Evolutionary conservation across 1,140 invertebrate species (phyloP), one percentile per base, ranked within the genome.

Genomic region (Apis laboriosa): DNA sequence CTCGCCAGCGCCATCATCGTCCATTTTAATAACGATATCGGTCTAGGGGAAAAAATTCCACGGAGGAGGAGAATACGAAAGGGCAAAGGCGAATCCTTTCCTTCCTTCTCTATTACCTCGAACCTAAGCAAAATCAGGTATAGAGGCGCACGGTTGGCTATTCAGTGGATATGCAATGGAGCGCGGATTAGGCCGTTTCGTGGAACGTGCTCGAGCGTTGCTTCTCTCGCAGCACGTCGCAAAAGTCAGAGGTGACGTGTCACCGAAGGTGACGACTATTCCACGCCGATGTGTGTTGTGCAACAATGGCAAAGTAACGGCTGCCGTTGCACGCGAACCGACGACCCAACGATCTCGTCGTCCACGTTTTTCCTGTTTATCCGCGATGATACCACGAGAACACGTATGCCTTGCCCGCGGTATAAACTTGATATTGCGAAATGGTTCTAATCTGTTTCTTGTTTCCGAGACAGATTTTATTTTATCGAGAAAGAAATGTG

Each of bases 201-300:
- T 77, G 86, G 73, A 80, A 77, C 85, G 73, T 75, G 74, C 60
- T 1, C 34, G 17, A 34, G 43, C 77, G 78, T 64, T 43, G 85
- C 83, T 73, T 70, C 67, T 70, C 67, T n/a, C 13, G 84, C 24
- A 28, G 68, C 84, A 80, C 84, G 84, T 86, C 87, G 88, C 88
- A 80, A 89, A 86, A 89, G 88, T 91, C 92, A 91, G 89, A 92
- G 91, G 92, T 92, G 90, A 91, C 90, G 91, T 92, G 91, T 92
- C 90, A 88, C 87, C 79, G 73, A 90, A 89, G 91, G 90, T 91
- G 90, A 90, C 88, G 90, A 92, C 89, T 89, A 91, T 84, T 92
- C 88, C 80, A 72, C 83, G 83, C 34, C 64, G 76, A 13, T 49
- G 34, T 43, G 34, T 43, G 83, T 92, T 91, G 90, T 84, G 89